These are phyloP conservation scores for Danio jaintianensis DNA, from an alignment of 2,797 vertebrate genomes.

Conservation along the genomic window DNA sequence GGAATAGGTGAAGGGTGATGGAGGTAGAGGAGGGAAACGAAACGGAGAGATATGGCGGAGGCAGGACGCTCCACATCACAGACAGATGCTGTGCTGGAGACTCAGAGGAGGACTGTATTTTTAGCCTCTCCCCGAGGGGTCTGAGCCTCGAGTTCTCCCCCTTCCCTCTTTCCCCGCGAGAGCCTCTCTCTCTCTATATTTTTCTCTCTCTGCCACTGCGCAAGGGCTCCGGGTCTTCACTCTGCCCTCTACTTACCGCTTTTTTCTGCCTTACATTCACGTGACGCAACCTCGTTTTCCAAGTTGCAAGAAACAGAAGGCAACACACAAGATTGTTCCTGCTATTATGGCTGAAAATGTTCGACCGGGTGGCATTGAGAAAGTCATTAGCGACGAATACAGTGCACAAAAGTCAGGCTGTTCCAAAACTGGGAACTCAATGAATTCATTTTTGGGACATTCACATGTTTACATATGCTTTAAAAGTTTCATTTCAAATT, in stretches of 20 bases:
- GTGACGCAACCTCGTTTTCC: constrained; percentile 27
- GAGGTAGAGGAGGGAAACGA: constrained; percentile 29
- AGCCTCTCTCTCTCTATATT: constrained; percentile 13
- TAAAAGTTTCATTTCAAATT: background rate
- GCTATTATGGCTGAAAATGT: background rate
- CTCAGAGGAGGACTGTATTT: constrained; percentile 62
- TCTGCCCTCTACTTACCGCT: constrained; percentile 8
- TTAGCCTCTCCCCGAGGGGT: constrained; percentile 65
- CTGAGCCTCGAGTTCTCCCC: constrained; percentile 56
- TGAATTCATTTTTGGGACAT: background rate
- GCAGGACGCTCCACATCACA: constrained; percentile 30
- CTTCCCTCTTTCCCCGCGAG: constrained; percentile 22
- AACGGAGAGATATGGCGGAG: background rate
- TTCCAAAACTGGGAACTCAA: background rate
- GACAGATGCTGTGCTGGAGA: constrained; percentile 58
- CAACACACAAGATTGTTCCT: background rate
- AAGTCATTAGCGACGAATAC: background rate
- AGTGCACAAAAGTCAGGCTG: background rate
- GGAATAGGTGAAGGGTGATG: constrained; percentile 31
- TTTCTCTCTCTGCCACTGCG: background rate
- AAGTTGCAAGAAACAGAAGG: constrained; percentile 1
- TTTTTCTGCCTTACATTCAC: background rate
- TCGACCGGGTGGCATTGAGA: background rate
- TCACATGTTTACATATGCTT: background rate
- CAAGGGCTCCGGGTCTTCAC: constrained; percentile 6